phyloP scores from a whole-genome alignment of 2,888 invertebrate genomes.

The Standfussiana lucernea region DNA sequence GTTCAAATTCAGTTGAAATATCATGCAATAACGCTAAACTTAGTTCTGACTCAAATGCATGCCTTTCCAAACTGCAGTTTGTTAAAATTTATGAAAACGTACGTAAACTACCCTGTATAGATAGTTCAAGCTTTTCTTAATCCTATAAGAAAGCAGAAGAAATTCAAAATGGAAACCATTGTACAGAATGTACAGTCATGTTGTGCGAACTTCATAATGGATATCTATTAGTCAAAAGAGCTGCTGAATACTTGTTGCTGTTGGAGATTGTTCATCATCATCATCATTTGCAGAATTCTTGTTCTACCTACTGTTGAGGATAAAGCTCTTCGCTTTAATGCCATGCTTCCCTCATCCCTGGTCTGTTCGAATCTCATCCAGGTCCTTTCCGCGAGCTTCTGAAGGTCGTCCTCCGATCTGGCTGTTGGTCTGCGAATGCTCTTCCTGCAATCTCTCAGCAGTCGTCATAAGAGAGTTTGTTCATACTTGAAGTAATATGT shows the following conservation, averaged over 20 bases:
- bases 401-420: background rate
- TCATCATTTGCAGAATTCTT: background rate
- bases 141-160: background rate
- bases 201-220: background rate
- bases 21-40: background rate
- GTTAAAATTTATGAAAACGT: background rate
- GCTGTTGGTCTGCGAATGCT: background rate
- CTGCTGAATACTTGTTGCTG: background rate
- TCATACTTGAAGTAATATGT: no score
- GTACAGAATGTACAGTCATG: background rate
- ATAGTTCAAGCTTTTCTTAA: background rate
- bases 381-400: background rate
- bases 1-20: background rate
- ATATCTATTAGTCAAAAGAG: background rate
- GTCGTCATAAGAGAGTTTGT: background rate
- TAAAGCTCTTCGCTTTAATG: background rate
- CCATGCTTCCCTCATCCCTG: background rate
- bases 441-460: background rate
- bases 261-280: background rate
- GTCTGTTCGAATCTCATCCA: background rate
- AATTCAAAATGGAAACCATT: background rate
- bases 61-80: background rate
- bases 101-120: background rate
- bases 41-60: background rate
- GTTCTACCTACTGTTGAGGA: background rate